A percentile compares a stretch with the other conserved stretches of the same genome.
Evolutionary conservation across 2,113 vertebrate species (phyloP).

Genomic region (Hippocampus guttulatus): DNA sequence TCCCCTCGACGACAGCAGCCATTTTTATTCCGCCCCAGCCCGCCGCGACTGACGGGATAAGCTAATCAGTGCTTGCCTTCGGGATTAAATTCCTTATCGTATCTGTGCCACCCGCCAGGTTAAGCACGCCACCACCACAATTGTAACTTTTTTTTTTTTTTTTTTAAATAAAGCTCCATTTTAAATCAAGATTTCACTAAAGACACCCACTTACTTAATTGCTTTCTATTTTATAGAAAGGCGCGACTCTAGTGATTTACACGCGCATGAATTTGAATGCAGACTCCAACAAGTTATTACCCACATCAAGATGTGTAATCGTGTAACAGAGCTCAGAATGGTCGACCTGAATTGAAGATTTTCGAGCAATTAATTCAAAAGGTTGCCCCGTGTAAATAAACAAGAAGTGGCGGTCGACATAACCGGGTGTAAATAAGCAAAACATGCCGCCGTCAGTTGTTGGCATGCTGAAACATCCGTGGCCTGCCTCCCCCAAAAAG

Average conservation of each 20-base stretch:
- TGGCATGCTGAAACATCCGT: conserved; percentile 6
- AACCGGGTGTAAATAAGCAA: background rate
- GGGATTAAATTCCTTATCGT: conserved; percentile 70
- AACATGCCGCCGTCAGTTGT: background rate
- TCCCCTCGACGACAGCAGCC: conserved; percentile 26
- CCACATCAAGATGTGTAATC: background rate
- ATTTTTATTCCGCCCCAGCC: conserved; percentile 42
- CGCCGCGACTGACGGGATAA: conserved; percentile 50
- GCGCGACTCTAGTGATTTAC: background rate
- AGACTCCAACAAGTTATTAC: background rate
- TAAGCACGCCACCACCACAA: conserved; percentile 61
- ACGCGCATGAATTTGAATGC: background rate
- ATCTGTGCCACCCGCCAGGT: conserved; percentile 67
- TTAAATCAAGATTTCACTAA: conserved; percentile 66
- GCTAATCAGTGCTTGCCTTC: conserved; percentile 63
- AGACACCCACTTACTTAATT: conserved; percentile 64
- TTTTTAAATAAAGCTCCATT: conserved; percentile 61
- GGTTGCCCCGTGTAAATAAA: background rate
- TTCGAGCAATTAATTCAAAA: background rate
- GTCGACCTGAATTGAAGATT: background rate
- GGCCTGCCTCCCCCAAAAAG: too few relatives aligned
- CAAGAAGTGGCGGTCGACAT: background rate
- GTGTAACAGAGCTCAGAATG: background rate
- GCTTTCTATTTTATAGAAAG: conserved; percentile 64
- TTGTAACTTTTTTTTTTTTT: conserved; percentile 64